Evolutionary conservation across 2,888 invertebrate species (phyloP).

Genomic region (Chouioia cunea): DNA sequence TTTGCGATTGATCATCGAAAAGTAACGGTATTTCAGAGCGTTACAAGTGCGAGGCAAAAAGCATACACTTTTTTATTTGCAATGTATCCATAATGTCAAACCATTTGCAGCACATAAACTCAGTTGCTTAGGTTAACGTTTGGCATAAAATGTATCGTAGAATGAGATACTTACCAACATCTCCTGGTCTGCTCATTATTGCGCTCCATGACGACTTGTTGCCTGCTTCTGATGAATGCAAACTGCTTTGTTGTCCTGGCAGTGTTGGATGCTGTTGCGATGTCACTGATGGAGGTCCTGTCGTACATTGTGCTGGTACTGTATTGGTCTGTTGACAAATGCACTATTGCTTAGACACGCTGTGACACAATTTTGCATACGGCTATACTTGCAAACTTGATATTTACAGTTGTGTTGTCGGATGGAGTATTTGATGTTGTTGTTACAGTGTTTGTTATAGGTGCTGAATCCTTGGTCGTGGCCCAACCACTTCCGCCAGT

Average conservation of each 20-base stretch:
- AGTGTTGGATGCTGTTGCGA: conserved; percentile 61
- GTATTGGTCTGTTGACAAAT: conserved; percentile 59
- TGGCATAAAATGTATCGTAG: background rate
- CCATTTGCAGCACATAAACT: conserved; percentile 29
- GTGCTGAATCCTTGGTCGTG: conserved; percentile 72
- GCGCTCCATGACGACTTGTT: conserved; percentile 68
- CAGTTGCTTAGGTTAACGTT: conserved; percentile 26
- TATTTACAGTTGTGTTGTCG: conserved; percentile 61
- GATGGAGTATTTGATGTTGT: conserved; percentile 63
- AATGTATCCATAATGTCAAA: conserved; percentile 21
- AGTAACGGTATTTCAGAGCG: too few relatives aligned
- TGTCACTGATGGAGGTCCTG: conserved; percentile 59
- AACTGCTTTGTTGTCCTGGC: conserved; percentile 63
- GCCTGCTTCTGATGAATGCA: conserved; percentile 62
- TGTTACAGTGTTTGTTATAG: conserved; percentile 65
- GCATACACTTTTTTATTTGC: conserved; percentile 15
- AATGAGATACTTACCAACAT: conserved; percentile 57
- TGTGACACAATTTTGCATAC: too few relatives aligned
- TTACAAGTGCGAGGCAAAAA: conserved; percentile 15
- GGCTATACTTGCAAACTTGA: background rate
- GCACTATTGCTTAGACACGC: too few relatives aligned
- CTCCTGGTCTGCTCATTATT: conserved; percentile 68
- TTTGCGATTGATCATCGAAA: too few relatives aligned
- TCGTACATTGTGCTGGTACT: conserved; percentile 64
- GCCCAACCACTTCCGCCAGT: conserved; percentile 87